A percentile compares a stretch with the other conserved stretches of the same genome.
These are phyloP conservation scores for Phymatocera aterrima DNA, from an alignment of 2,888 invertebrate genomes.

Conservation along the genomic window DNA sequence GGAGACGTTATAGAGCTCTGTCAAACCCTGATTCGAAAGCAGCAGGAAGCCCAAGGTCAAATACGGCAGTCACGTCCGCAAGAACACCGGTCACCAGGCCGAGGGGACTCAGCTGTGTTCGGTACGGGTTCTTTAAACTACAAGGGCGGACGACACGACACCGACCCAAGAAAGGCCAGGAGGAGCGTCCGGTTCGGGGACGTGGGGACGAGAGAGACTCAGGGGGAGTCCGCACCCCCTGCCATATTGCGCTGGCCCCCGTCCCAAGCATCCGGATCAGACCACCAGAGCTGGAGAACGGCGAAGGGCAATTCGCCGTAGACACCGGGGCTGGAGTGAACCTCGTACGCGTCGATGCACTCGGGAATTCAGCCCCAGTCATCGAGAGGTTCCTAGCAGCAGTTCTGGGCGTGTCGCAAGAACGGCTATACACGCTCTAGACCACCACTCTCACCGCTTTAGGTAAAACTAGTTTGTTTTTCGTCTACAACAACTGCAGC, in stretches of 20 bases:
- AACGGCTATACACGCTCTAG: not conserved
- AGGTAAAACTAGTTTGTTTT: not conserved
- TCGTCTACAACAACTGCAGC: not conserved
- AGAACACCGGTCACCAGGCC: not conserved
- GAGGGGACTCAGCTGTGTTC: not conserved
- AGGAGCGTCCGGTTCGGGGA: not conserved
- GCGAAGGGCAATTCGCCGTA: not conserved
- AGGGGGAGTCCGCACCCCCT: not conserved
- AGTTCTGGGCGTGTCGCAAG: not conserved
- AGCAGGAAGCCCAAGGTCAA: not conserved
- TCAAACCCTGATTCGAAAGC: not conserved
- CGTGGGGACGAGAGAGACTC: not conserved
- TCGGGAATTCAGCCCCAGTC: not conserved
- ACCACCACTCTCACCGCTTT: not conserved
- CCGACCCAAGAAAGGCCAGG: not conserved
- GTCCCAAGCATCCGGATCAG: not conserved
- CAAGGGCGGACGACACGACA: slow-evolving; percentile 22
- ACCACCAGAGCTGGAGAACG: not conserved
- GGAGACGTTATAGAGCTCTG: not conserved
- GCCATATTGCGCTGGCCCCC: slow-evolving; percentile 14
- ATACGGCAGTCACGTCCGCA: not conserved
- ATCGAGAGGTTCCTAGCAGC: not conserved
- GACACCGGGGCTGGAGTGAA: slow-evolving; percentile 12
- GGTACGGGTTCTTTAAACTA: slow-evolving; percentile 9
- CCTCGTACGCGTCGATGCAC: not conserved